Evolutionary conservation across 2,888 invertebrate genomes (phyloP), one percentile per base, ranked within the genome.

Genomic region (Anthophora plumipes): DNA sequence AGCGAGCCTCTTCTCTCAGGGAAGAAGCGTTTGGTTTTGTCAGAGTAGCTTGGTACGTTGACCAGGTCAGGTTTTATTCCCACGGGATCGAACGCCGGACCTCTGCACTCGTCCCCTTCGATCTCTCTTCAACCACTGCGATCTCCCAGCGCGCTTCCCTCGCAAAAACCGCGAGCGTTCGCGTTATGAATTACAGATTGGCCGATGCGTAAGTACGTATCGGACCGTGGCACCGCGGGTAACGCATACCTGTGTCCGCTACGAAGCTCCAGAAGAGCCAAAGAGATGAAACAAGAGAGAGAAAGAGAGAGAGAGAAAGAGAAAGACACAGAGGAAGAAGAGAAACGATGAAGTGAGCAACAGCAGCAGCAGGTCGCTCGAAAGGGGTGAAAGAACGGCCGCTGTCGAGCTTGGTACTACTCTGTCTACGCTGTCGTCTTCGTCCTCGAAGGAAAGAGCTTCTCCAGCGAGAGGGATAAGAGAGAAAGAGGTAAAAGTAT

Each of bases 101-200:
- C 72, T 67, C 60, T 61, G 54, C 66, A 66, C 74, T 70, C 68
- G 50, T 74, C 76, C 66, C 79, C 77, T 54, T 74, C 25, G 76
- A 41, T 54, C 31, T 80, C 63, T 50, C 69, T 37, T 55, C 14
- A n/a, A n/a, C n/a, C n/a, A n/a, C 25, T n/a, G 20, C 20, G 82
- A 82, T 80, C 83, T 86, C 86, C 87, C 89, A 89, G 90, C 87
- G 88, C 88, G 90, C 76, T 74, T 71, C 59, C 69, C 46, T 22
- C 54, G 87, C 89, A 91, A 90, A 88, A 89, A 89, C 85, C 83
- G 84, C 80, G 86, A 88, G 75, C 87, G 86, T 79, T 88, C 89
- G 89, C 90, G 89, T 90, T 91, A 91, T 91, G 91, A 91, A 91
- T 91, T 91, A 91, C 91, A 90, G 90, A 91, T 91, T 90, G 91